Percentiles rank a stretch among this genome's conserved stretches.
Conservation (phyloP, 2,797 vertebrate genomes). For the Tenualosa thibaudeaui region DNA sequence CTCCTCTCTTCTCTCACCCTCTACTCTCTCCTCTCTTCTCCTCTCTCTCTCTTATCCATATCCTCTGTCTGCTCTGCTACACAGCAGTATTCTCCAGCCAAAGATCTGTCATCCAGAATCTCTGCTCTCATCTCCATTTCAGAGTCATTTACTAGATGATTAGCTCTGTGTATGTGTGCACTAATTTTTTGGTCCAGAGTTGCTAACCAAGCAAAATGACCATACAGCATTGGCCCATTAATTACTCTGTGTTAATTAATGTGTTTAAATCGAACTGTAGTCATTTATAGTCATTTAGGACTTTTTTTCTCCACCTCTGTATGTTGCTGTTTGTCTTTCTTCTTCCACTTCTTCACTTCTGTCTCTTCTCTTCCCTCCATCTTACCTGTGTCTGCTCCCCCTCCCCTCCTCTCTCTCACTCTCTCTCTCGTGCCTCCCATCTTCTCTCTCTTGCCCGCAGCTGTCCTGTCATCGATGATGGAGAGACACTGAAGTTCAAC, state of each 20-base stretch:
- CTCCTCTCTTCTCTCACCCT: neutral
- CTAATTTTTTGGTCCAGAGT: neutral
- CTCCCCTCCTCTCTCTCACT: neutral
- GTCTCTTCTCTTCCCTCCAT: neutral
- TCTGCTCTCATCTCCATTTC: neutral
- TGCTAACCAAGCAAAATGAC: neutral
- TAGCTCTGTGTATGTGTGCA: neutral
- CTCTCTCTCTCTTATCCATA: neutral
- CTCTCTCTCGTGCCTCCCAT: neutral
- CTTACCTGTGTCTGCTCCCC: neutral
- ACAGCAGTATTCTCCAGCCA: neutral
- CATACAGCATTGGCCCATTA: neutral
- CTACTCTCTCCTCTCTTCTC: neutral
- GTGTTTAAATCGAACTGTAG: neutral
- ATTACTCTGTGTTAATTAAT: neutral
- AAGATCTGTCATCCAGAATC: neutral
- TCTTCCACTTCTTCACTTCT: neutral
- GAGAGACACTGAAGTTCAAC: constrained; percentile 93
- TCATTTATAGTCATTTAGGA: neutral
- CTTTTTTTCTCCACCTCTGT: neutral
- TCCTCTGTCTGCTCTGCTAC: neutral
- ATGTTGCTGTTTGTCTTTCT: neutral
- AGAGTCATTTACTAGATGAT: neutral
- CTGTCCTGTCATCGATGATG: constrained; percentile 79
- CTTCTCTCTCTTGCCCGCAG: constrained; percentile 58